phyloP scores from a whole-genome alignment of 1,140 invertebrate genomes.

The Drosophila kepulauana region DNA sequence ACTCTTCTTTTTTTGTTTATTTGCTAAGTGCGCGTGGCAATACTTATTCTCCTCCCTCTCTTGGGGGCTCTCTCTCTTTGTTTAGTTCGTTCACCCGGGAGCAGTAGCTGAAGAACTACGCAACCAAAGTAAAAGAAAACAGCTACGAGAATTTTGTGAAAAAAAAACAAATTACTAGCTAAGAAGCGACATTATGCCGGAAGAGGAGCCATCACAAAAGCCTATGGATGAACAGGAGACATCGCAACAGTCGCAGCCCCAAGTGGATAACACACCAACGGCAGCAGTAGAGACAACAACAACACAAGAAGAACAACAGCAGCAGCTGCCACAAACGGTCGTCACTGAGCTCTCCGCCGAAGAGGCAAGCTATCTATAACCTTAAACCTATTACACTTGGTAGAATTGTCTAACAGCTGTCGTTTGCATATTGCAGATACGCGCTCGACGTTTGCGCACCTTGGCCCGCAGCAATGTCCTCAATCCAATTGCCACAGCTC shows the following conservation, averaged over 20 bases:
- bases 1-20: slow-evolving; percentile 54
- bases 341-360: slow-evolving; percentile 89
- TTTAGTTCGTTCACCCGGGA: slow-evolving; percentile 76
- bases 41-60: slow-evolving; percentile 28
- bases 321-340: slow-evolving; percentile 18
- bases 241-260: slow-evolving; percentile 1
- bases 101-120: slow-evolving; percentile 62
- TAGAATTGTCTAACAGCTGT: slow-evolving; percentile 28
- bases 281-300: not conserved
- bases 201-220: slow-evolving; percentile 71
- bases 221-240: slow-evolving; percentile 63
- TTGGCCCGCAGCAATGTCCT: slow-evolving; percentile 83
- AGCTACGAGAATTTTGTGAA: slow-evolving; percentile 38
- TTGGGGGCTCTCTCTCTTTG: slow-evolving; percentile 33
- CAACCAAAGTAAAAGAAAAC: slow-evolving; percentile 59
- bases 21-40: slow-evolving; percentile 61
- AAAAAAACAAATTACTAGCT: too few species aligned
- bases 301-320: slow-evolving; percentile 12
- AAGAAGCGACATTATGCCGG: slow-evolving; percentile 53
- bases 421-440: slow-evolving; percentile 86
- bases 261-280: not conserved
- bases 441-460: slow-evolving; percentile 88
- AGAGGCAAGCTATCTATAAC: slow-evolving; percentile 87
- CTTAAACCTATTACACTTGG: slow-evolving; percentile 9
- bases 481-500: not conserved